phyloP scores from a whole-genome alignment of 2,888 invertebrate species.

The Tenthredo livida region DNA sequence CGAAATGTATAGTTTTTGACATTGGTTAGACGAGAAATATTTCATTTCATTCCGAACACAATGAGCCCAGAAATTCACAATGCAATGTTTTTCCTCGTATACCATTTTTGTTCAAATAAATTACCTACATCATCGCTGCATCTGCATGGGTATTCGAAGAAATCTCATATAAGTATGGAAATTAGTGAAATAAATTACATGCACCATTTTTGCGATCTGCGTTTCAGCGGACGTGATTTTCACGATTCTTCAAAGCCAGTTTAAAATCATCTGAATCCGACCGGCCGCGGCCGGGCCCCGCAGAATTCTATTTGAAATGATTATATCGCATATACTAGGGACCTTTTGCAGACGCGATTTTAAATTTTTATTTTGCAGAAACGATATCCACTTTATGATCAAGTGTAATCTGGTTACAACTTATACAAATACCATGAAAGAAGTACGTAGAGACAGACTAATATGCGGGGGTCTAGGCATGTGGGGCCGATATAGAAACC shows the following conservation, averaged over 20 bases:
- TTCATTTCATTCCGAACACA: not conserved
- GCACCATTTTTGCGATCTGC: not conserved
- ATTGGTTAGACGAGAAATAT: not conserved
- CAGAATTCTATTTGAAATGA: not conserved
- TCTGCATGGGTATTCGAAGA: not conserved
- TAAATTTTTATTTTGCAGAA: not conserved
- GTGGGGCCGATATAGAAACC: conserved; percentile 11
- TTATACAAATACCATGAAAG: not conserved
- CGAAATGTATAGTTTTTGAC: not conserved
- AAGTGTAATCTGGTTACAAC: not conserved
- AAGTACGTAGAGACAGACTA: not conserved
- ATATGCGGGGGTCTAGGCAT: conserved; percentile 13
- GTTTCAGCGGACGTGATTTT: not conserved
- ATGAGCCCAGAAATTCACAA: not conserved
- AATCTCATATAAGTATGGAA: not conserved
- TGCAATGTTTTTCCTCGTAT: not conserved
- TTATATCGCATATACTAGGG: not conserved
- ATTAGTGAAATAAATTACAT: not conserved
- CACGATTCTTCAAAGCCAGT: not conserved
- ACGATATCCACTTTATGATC: not conserved
- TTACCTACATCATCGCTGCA: not conserved
- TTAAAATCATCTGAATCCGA: not conserved
- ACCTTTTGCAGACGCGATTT: not conserved
- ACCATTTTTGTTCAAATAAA: not conserved
- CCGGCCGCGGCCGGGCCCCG: too few relatives aligned